Conservation (phyloP, 2,888 invertebrate genomes). For the Drosophila prostipennis region DNA sequence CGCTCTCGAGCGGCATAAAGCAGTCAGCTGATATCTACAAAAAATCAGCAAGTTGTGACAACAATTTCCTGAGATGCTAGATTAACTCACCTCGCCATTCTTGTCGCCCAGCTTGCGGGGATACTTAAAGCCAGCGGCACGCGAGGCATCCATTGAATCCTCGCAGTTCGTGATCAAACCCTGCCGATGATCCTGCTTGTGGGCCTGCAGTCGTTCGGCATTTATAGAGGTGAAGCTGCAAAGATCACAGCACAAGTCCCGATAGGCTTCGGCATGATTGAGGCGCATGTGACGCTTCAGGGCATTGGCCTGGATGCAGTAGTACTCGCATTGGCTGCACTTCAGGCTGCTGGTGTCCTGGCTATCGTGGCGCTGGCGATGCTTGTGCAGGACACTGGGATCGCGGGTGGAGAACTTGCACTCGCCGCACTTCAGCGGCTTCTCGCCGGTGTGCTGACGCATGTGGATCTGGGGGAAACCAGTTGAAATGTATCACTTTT, state of each 20-base stretch:
- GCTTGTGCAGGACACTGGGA: slow-evolving; percentile 89
- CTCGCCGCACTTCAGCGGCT: slow-evolving; percentile 89
- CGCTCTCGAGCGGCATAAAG: slow-evolving; percentile 81
- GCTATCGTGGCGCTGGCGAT: slow-evolving; percentile 86
- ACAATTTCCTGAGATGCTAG: accelerated
- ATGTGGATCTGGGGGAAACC: slow-evolving; percentile 86
- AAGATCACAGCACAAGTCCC: slow-evolving; percentile 78
- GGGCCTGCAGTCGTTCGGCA: slow-evolving; percentile 68
- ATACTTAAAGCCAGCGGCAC: slow-evolving; percentile 59
- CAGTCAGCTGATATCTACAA: slow-evolving; percentile 81
- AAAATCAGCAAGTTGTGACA: background rate
- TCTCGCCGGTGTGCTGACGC: slow-evolving; percentile 91
- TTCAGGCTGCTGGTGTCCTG: slow-evolving; percentile 84
- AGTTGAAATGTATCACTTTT: too few species aligned
- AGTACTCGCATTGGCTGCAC: slow-evolving; percentile 88
- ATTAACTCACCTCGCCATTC: slow-evolving; percentile 67
- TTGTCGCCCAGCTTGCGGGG: slow-evolving; percentile 66
- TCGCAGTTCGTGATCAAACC: slow-evolving; percentile 78
- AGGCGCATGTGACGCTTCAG: slow-evolving; percentile 87
- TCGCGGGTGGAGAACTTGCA: slow-evolving; percentile 90
- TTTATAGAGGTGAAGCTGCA: slow-evolving; percentile 81
- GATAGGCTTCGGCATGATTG: slow-evolving; percentile 85
- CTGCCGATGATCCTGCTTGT: slow-evolving; percentile 81
- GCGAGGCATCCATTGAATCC: slow-evolving; percentile 75
- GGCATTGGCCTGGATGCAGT: slow-evolving; percentile 89